A percentile compares a stretch with the other conserved stretches of the same genome.
Conservation (phyloP, 2,888 invertebrate genomes). For the Scelioninae gen. 1 region DNA sequence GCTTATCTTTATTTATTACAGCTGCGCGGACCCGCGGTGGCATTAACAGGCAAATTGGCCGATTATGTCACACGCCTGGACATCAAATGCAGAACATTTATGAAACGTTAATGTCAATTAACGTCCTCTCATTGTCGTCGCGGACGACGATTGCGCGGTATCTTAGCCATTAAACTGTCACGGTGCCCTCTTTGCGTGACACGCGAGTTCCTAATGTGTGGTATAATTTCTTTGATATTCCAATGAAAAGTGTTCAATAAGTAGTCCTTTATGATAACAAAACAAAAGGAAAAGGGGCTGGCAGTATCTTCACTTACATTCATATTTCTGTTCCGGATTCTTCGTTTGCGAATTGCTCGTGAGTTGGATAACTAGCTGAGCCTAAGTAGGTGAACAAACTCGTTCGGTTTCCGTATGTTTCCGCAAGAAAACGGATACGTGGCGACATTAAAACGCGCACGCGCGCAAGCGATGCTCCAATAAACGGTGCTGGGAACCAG, state of each 20-base stretch:
- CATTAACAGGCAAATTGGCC: constrained; percentile 31
- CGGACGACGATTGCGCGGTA: constrained; percentile 48
- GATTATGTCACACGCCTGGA: constrained; percentile 40
- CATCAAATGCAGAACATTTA: constrained; percentile 42
- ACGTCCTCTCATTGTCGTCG: constrained; percentile 40
- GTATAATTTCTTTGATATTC: too few species aligned
- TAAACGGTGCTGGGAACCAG: constrained; percentile 41
- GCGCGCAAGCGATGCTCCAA: constrained; percentile 37
- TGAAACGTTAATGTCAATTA: constrained; percentile 45
- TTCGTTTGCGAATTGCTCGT: constrained; percentile 32
- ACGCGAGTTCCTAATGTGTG: constrained; percentile 36
- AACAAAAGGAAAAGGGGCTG: too few species aligned
- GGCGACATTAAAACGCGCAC: constrained; percentile 61
- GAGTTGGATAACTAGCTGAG: constrained; percentile 38
- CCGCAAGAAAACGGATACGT: constrained; percentile 64
- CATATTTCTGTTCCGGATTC: too few species aligned
- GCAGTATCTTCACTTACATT: too few species aligned
- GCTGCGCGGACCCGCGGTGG: constrained; percentile 7
- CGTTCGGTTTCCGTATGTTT: constrained; percentile 62
- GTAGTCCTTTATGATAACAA: too few species aligned
- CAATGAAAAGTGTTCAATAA: too few species aligned
- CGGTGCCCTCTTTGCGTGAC: constrained; percentile 24
- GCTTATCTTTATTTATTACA: constrained; percentile 58
- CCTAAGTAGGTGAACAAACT: constrained; percentile 64
- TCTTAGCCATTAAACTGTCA: constrained; percentile 53